These are phyloP conservation scores for Dryoscopus gambensis DNA, from an alignment of 2,113 vertebrate species.

Conservation along the genomic window DNA sequence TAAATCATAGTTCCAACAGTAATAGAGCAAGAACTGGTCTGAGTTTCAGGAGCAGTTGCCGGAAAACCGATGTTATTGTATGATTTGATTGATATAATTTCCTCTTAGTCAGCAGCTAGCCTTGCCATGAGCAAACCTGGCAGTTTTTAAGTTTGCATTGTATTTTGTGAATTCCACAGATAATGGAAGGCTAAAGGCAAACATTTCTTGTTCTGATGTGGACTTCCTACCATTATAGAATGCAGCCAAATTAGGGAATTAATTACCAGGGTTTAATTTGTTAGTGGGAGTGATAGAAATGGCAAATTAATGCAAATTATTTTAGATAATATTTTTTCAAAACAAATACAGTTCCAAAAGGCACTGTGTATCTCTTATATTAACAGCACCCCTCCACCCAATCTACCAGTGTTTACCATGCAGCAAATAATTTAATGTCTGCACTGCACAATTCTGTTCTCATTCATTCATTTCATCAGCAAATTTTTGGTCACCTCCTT, in stretches of 20 bases:
- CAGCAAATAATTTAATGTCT: background rate
- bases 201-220: background rate
- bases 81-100: background rate
- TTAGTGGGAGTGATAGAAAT: background rate
- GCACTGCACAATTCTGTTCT: background rate
- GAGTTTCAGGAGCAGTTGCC: background rate
- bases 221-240: background rate
- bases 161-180: background rate
- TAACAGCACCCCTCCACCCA: background rate
- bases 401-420: background rate
- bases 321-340: background rate
- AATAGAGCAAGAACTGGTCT: background rate
- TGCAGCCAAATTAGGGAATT: background rate
- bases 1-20: background rate
- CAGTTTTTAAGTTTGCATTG: background rate
- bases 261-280: background rate
- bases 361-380: fast-evolving
- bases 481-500: background rate
- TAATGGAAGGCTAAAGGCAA: background rate
- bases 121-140: background rate
- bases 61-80: background rate
- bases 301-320: background rate
- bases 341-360: background rate
- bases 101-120: background rate
- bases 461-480: background rate